Evolutionary conservation across 2,888 invertebrate genomes (phyloP).

Genomic region (Phengaris arion): DNA sequence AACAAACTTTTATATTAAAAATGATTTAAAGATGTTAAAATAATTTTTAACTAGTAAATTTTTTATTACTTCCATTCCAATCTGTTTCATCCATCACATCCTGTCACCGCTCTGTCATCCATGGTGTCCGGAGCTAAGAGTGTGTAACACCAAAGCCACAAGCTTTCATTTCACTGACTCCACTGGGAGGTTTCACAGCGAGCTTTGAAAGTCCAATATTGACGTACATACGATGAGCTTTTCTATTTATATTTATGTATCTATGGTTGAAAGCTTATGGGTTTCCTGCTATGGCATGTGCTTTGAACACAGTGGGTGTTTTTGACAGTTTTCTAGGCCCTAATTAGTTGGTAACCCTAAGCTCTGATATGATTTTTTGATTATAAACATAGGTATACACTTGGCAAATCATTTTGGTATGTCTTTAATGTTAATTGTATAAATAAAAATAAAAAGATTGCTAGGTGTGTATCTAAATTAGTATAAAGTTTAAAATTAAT

Average conservation of each 20-base stretch:
- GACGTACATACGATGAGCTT: conserved; percentile 51
- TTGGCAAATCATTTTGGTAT: background rate
- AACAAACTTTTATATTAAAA: background rate
- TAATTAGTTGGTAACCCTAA: conserved; percentile 60
- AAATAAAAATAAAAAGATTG: background rate
- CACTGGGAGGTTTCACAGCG: conserved; percentile 42
- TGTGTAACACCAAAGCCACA: conserved; percentile 58
- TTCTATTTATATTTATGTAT: conserved; percentile 44
- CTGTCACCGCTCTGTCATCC: conserved; percentile 16
- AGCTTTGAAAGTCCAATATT: conserved; percentile 73
- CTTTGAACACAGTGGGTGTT: conserved; percentile 44
- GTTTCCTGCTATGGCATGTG: conserved; percentile 67
- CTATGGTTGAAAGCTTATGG: conserved; percentile 71
- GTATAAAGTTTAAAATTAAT: conserved; percentile 19
- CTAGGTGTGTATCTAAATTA: conserved; percentile 24
- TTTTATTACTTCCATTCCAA: conserved; percentile 12
- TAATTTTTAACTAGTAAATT: background rate
- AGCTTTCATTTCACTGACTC: conserved; percentile 61
- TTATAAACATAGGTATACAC: conserved; percentile 2
- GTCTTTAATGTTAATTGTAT: background rate
- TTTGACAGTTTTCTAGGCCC: conserved; percentile 38
- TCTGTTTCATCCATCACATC: conserved; percentile 34
- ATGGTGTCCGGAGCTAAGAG: conserved; percentile 43
- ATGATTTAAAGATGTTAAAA: background rate
- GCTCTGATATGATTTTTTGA: conserved; percentile 45